A percentile compares a stretch with the other conserved stretches of the same genome.
Evolutionary conservation across 1,140 invertebrate species (phyloP).

Genomic region (Drosophila leontia): DNA sequence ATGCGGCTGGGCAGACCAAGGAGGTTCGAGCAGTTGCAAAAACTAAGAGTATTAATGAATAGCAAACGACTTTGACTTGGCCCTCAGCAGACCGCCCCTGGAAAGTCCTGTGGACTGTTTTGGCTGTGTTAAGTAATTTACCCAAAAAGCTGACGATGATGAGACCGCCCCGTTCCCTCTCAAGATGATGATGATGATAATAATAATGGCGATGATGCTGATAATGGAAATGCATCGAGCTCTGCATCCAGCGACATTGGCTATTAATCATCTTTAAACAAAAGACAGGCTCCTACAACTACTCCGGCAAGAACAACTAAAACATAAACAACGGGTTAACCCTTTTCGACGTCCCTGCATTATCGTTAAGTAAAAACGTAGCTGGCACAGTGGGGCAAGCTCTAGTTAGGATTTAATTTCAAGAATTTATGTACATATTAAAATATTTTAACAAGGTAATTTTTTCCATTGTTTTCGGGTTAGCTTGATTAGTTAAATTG

Average conservation of each 20-base stretch:
- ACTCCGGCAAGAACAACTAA: conserved; percentile 61
- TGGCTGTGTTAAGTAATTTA: conserved; percentile 71
- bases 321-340: conserved; percentile 83
- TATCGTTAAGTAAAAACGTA: conserved; percentile 61
- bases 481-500: not conserved
- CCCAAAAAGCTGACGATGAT: conserved; percentile 61
- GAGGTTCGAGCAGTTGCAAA: conserved; percentile 36
- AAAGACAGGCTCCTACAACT: conserved; percentile 63
- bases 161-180: conserved; percentile 6
- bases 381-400: conserved; percentile 38
- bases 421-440: too few species aligned
- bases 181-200: conserved; percentile 5
- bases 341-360: conserved; percentile 68
- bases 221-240: conserved; percentile 77
- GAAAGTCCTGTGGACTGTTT: conserved; percentile 42
- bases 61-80: conserved; percentile 79
- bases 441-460: too few species aligned
- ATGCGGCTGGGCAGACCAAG: not conserved
- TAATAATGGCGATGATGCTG: conserved; percentile 46
- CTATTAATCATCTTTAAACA: conserved; percentile 84
- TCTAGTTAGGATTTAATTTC: too few species aligned
- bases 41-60: conserved; percentile 81
- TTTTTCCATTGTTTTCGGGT: not conserved
- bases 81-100: not conserved
- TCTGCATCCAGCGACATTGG: conserved; percentile 76